Percentiles rank a stretch among this genome's conserved stretches.
phyloP scores from a whole-genome alignment of 2,888 invertebrate genomes.

The Limnephilus lunatus region DNA sequence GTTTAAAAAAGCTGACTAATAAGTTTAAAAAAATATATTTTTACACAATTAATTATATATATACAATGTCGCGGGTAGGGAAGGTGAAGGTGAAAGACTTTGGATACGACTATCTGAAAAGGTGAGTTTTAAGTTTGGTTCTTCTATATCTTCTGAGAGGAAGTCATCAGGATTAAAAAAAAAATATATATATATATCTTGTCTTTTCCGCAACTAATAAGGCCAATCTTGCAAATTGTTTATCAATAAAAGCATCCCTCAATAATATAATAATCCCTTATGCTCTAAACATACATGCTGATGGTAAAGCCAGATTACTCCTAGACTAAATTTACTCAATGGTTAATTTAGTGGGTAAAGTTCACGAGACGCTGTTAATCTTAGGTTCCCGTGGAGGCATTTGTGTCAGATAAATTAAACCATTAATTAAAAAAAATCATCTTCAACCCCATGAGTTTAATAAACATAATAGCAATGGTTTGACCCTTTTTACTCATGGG shows the following conservation, averaged over 20 bases:
- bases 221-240: not conserved
- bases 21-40: too few species aligned
- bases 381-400: not conserved
- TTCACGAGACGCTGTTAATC: conserved; percentile 32
- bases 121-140: too few species aligned
- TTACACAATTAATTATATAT: too few species aligned
- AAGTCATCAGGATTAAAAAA: too few species aligned
- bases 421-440: not conserved
- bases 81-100: too few species aligned
- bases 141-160: too few species aligned
- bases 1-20: too few species aligned
- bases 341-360: conserved; percentile 25
- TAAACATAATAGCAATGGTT: not conserved
- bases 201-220: not conserved
- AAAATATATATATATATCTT: not conserved
- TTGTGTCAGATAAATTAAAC: not conserved
- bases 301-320: not conserved
- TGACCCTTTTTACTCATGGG: not conserved
- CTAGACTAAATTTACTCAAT: not conserved
- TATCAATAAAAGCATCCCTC: not conserved
- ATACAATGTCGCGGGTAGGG: too few species aligned
- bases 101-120: too few species aligned
- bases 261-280: not conserved
- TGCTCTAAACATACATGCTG: not conserved
- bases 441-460: not conserved